phyloP scores from a whole-genome alignment of 30 jellyfish, hydroid and myxozoan species.

The Mastigias papua region DNA sequence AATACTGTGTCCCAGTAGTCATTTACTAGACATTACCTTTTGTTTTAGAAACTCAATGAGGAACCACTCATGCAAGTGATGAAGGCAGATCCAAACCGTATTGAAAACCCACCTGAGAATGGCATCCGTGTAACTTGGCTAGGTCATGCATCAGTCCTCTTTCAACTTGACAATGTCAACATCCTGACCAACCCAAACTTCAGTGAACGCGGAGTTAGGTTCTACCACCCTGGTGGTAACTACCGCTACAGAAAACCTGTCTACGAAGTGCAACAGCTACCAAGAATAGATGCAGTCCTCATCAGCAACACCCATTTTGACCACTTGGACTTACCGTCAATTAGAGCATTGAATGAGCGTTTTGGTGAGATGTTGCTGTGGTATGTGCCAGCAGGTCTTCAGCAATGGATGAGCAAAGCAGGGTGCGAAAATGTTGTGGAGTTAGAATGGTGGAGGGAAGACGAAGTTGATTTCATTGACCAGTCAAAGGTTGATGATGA shows the following conservation, averaged over 20 bases:
- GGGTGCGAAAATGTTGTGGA: conserved; percentile 95
- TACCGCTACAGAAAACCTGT: conserved; percentile 90
- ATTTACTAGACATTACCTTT: neutral
- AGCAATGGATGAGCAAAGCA: conserved; percentile 95
- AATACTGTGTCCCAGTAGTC: neutral
- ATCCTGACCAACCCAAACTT: conserved; percentile 93
- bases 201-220: conserved; percentile 87
- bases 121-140: conserved; percentile 97
- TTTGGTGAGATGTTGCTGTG: conserved; percentile 95
- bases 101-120: conserved; percentile 97
- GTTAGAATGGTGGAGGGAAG: conserved; percentile 99
- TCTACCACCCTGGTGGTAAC: conserved; percentile 93
- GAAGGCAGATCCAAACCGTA: conserved; percentile 93
- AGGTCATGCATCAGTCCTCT: conserved; percentile 93
- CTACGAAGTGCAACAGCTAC: conserved; percentile 87
- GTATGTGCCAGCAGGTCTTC: conserved; percentile 96
- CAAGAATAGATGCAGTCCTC: conserved; percentile 92
- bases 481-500: conserved; percentile 92
- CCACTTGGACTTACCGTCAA: conserved; percentile 89
- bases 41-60: conserved; percentile 83
- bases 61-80: conserved; percentile 93
- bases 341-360: conserved; percentile 87
- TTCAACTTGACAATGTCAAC: conserved; percentile 93
- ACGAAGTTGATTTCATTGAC: conserved; percentile 95
- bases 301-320: conserved; percentile 95